phyloP scores from a whole-genome alignment of 2,113 vertebrate species.

The Pionites leucogaster region DNA sequence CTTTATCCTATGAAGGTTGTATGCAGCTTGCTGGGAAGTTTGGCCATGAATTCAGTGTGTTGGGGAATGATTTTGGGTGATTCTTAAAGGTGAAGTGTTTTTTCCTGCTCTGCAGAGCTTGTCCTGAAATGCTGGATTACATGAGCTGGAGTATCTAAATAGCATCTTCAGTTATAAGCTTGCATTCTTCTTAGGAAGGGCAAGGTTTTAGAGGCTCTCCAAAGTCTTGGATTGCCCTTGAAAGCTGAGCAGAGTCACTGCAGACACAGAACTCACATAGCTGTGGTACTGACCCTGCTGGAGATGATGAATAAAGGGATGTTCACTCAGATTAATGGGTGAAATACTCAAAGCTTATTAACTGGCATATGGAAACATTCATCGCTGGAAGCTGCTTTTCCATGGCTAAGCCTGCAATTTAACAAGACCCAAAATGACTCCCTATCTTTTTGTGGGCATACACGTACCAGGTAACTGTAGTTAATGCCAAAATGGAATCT shows the following conservation, averaged over 20 bases:
- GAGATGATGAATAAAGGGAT: not conserved
- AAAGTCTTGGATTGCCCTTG: not conserved
- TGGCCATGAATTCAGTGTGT: not conserved
- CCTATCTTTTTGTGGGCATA: not conserved
- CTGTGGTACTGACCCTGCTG: not conserved
- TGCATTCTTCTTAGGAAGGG: not conserved
- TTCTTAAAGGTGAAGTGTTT: not conserved
- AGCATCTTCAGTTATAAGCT: not conserved
- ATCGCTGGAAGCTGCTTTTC: conserved; percentile 12
- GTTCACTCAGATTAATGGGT: conserved; percentile 24
- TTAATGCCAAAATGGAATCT: not conserved
- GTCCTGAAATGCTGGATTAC: not conserved
- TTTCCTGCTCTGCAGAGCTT: not conserved
- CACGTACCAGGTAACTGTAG: not conserved
- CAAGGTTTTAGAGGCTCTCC: not conserved
- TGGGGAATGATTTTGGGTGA: not conserved
- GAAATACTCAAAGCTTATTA: conserved; percentile 47
- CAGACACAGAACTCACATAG: not conserved
- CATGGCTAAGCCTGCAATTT: not conserved
- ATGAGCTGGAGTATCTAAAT: not conserved
- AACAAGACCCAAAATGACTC: not conserved
- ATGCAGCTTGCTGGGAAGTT: not conserved
- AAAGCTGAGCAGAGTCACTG: not conserved
- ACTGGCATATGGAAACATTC: conserved; percentile 40
- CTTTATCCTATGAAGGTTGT: not conserved